Conservation (phyloP, 2,888 invertebrate genomes). For the Drosophila mercatorum region DNA sequence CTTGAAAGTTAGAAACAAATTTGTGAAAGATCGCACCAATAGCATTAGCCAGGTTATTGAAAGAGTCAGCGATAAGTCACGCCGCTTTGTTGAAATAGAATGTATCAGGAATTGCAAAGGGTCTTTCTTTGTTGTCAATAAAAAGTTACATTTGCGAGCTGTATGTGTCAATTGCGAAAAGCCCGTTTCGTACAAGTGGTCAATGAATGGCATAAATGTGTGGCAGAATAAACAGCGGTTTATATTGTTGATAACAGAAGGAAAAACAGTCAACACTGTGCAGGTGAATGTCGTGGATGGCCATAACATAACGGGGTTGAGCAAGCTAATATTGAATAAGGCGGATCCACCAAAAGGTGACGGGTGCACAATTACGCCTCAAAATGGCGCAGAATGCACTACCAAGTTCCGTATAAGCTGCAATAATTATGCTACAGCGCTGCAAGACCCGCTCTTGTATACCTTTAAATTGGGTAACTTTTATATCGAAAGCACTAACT, state of each 20-base stretch:
- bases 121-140: background rate
- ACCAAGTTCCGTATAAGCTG: slow-evolving; percentile 26
- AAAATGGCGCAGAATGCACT: slow-evolving; percentile 13
- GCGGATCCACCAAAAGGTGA: background rate
- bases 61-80: background rate
- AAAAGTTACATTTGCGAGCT: slow-evolving; percentile 28
- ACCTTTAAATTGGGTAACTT: slow-evolving; percentile 14
- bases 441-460: slow-evolving; percentile 10
- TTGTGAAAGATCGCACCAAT: background rate
- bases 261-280: too few relatives aligned
- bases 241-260: too few relatives aligned
- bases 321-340: slow-evolving; percentile 6
- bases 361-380: background rate
- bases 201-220: background rate
- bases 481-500: background rate
- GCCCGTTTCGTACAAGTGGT: slow-evolving; percentile 28
- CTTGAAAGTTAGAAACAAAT: slow-evolving; percentile 9
- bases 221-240: too few relatives aligned
- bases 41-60: slow-evolving; percentile 13
- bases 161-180: slow-evolving; percentile 16
- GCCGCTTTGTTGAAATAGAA: slow-evolving; percentile 19
- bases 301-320: background rate
- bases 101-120: slow-evolving; percentile 35
- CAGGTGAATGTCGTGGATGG: slow-evolving; percentile 1
- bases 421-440: background rate